phyloP scores from a whole-genome alignment of 1,140 invertebrate species.

The Monochamus saltuarius region DNA sequence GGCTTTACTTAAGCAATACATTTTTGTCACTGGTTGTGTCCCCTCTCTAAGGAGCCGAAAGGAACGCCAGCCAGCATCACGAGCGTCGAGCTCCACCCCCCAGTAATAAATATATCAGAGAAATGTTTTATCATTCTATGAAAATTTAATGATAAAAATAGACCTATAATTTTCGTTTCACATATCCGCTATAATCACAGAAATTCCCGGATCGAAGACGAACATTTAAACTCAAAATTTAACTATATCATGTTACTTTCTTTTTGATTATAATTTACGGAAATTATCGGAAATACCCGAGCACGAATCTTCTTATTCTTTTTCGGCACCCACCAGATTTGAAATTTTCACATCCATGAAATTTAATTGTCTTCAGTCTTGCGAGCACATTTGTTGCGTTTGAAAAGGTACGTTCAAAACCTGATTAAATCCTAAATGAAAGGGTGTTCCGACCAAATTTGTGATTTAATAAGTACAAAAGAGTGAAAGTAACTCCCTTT shows the following conservation, averaged over 20 bases:
- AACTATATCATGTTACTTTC: neutral
- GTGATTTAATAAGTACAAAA: no score
- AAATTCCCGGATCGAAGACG: neutral
- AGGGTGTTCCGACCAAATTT: no score
- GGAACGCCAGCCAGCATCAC: neutral
- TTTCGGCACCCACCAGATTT: constrained; percentile 38
- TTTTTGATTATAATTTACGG: constrained; percentile 28
- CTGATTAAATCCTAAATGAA: no score
- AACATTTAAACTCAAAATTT: neutral
- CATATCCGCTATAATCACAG: neutral
- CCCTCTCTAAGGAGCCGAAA: neutral
- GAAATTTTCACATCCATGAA: constrained; percentile 36
- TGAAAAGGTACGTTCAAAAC: constrained; percentile 7
- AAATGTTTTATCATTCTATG: neutral
- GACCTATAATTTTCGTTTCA: neutral
- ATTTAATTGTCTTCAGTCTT: constrained; percentile 41
- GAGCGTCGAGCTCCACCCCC: constrained; percentile 10
- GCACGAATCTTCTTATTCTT: constrained; percentile 28
- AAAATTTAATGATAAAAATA: constrained; percentile 2
- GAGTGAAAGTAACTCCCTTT: no score
- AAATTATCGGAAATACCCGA: constrained; percentile 38
- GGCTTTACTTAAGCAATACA: neutral
- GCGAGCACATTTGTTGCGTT: constrained; percentile 21
- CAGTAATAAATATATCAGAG: neutral
- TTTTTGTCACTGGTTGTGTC: constrained; percentile 3